These are phyloP conservation scores for Cricetomys ansorgei DNA, from an alignment of 2,113 vertebrate species.

Conservation along the genomic window DNA sequence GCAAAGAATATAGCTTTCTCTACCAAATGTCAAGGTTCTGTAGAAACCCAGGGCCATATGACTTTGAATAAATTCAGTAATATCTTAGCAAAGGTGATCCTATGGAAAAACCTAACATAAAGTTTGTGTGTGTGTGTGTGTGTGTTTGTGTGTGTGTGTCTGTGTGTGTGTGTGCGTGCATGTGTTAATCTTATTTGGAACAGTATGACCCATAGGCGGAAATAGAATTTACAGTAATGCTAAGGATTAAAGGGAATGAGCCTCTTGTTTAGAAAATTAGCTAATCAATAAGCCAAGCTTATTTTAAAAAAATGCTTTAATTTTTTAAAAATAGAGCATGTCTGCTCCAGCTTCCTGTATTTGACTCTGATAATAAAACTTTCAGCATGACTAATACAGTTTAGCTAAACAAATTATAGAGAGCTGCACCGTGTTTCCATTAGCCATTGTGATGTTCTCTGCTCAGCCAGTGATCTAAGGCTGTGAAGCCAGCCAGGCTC, in stretches of 20 bases:
- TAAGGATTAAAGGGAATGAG: constrained; percentile 87
- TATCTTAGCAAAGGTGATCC: constrained; percentile 40
- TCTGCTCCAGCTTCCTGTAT: constrained; percentile 86
- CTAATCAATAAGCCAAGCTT: constrained; percentile 87
- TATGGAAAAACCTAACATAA: constrained; percentile 53
- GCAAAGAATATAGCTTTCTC: neutral
- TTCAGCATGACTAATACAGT: constrained; percentile 87
- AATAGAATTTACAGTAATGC: constrained; percentile 76
- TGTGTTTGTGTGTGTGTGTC: constrained; percentile 62
- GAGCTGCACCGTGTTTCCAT: constrained; percentile 86
- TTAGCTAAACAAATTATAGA: constrained; percentile 89
- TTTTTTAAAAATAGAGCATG: constrained; percentile 85
- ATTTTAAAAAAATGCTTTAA: constrained; percentile 86
- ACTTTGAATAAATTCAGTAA: neutral
- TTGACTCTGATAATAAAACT: constrained; percentile 88
- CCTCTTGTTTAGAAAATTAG: constrained; percentile 86
- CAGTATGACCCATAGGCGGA: constrained; percentile 71
- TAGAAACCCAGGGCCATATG: neutral
- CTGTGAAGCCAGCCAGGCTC: constrained; percentile 64
- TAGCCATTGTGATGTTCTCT: constrained; percentile 80
- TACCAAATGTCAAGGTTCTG: neutral
- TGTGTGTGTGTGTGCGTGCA: constrained; percentile 53
- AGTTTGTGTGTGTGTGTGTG: too few species aligned
- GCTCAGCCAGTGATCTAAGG: constrained; percentile 76
- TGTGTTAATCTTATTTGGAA: constrained; percentile 80